These are phyloP conservation scores for Quiscalus mexicanus DNA, from an alignment of 2,113 vertebrate species.

Conservation along the genomic window DNA sequence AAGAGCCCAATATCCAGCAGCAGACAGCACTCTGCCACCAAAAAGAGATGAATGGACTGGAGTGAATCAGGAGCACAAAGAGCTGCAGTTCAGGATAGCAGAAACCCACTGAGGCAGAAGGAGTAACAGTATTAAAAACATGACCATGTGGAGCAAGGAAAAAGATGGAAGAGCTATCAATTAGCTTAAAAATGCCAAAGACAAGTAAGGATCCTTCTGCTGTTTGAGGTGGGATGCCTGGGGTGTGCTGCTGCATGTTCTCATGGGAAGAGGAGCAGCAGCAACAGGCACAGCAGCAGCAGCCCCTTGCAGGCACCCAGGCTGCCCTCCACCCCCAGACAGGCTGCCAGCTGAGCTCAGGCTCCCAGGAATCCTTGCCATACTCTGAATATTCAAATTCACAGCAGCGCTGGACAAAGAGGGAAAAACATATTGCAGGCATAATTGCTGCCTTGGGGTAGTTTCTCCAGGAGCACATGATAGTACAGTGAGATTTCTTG, in stretches of 20 bases:
- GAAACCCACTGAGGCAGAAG: slow-evolving; percentile 52
- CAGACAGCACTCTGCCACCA: slow-evolving; percentile 44
- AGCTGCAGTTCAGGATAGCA: slow-evolving; percentile 28
- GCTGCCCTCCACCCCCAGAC: background rate
- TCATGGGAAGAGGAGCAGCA: background rate
- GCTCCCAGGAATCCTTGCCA: background rate
- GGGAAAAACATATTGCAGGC: background rate
- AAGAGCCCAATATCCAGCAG: slow-evolving; percentile 62
- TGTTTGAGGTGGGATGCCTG: background rate
- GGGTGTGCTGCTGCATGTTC: background rate
- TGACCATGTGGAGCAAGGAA: background rate
- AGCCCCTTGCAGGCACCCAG: background rate
- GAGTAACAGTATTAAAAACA: slow-evolving; percentile 52
- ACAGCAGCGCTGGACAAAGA: background rate
- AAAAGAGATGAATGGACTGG: slow-evolving; percentile 55
- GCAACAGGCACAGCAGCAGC: background rate
- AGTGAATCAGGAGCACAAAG: slow-evolving; percentile 60
- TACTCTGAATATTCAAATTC: background rate
- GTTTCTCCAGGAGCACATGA: background rate
- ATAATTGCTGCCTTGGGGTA: background rate
- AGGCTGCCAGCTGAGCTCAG: background rate
- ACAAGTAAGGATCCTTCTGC: background rate
- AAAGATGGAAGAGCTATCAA: slow-evolving; percentile 24
- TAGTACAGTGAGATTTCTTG: background rate
- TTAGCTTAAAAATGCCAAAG: background rate